phyloP scores from a whole-genome alignment of 2,113 vertebrate genomes.

The Anthoscopus minutus region DNA sequence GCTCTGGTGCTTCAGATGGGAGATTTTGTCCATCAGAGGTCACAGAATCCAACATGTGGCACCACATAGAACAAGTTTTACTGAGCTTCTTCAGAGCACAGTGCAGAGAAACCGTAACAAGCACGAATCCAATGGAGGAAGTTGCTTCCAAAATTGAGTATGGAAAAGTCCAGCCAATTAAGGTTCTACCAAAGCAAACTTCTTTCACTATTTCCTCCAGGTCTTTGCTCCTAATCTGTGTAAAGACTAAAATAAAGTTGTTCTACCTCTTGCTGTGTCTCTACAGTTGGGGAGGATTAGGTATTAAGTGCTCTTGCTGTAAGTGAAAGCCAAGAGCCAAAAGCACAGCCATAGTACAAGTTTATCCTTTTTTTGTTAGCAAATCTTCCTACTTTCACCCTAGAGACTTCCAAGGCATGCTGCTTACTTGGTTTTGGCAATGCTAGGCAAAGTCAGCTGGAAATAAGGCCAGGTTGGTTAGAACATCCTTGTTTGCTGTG shows the following conservation, averaged over 20 bases:
- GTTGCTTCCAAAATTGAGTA: fast-evolving
- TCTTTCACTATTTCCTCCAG: background rate
- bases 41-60: fast-evolving
- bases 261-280: background rate
- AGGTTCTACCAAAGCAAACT: background rate
- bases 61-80: background rate
- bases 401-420: background rate
- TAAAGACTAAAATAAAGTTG: background rate
- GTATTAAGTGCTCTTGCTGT: fast-evolving
- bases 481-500: background rate
- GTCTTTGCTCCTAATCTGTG: background rate
- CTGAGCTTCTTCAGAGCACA: background rate
- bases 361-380: background rate
- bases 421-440: background rate
- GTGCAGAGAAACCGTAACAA: background rate
- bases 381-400: background rate
- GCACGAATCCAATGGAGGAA: background rate
- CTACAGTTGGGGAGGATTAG: background rate
- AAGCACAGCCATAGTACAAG: background rate
- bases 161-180: background rate
- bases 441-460: background rate
- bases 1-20: background rate
- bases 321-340: background rate
- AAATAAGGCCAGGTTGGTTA: background rate
- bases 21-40: background rate